Evolutionary conservation across 2,797 vertebrate genomes (phyloP).

Genomic region (Octomys mimax): DNA sequence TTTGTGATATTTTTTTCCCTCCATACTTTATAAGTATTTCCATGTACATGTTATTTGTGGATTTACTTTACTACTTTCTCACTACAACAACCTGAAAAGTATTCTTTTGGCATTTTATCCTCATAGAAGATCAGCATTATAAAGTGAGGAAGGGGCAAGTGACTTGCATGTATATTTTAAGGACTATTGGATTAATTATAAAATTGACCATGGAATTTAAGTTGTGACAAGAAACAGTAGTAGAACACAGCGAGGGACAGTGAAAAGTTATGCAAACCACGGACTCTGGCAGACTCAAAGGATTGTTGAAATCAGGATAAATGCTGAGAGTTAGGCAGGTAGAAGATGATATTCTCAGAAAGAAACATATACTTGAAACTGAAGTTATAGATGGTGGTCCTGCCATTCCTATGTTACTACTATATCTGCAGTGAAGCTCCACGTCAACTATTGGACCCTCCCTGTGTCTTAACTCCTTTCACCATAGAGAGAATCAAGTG

Average conservation of each 20-base stretch:
- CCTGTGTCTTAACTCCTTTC: neutral
- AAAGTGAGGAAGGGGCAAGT: neutral
- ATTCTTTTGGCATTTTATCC: neutral
- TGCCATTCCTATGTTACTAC: neutral
- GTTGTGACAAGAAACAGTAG: neutral
- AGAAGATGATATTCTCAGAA: neutral
- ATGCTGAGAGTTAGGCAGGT: neutral
- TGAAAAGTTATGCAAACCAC: neutral
- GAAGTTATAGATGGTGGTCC: neutral
- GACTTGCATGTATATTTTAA: neutral
- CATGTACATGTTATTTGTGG: neutral
- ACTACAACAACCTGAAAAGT: neutral
- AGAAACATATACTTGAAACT: neutral
- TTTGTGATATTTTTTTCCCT: neutral
- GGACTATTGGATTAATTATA: neutral
- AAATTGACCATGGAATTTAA: neutral
- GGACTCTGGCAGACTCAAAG: neutral
- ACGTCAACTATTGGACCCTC: neutral
- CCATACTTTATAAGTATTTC: neutral
- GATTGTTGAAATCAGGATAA: neutral
- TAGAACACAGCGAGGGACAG: neutral
- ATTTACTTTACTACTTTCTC: neutral
- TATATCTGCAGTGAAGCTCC: neutral
- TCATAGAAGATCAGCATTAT: neutral
- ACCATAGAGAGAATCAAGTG: neutral